Conservation (phyloP, 53 echinoderm and acorn worm species). For the Mesocentrotus franciscanus region DNA sequence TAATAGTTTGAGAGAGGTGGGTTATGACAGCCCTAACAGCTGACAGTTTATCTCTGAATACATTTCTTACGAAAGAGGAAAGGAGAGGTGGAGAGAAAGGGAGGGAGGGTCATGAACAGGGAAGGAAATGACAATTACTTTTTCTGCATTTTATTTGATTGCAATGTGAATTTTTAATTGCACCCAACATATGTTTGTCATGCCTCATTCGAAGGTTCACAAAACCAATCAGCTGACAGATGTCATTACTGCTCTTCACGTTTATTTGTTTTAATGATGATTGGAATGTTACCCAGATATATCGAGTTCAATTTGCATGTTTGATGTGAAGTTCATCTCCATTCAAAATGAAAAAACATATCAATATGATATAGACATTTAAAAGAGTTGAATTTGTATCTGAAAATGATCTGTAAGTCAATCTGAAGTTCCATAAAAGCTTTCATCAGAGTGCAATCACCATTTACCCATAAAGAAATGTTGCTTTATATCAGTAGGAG, state of each 20-base stretch:
- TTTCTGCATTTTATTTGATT: conserved; percentile 41
- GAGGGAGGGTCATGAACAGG: conserved; percentile 31
- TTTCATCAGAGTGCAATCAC: too few relatives aligned
- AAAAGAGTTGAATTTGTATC: too few relatives aligned
- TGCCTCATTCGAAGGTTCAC: neutral
- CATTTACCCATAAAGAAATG: too few relatives aligned
- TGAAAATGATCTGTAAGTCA: too few relatives aligned
- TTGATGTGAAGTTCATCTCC: neutral
- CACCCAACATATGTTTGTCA: conserved; percentile 18
- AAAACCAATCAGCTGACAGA: conserved; percentile 34
- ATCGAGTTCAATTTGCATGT: neutral
- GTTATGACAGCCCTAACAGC: conserved; percentile 32
- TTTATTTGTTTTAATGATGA: neutral
- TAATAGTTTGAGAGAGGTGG: neutral
- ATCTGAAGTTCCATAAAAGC: too few relatives aligned
- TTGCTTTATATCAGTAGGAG: too few relatives aligned
- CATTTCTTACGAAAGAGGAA: neutral
- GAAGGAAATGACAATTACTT: conserved; percentile 53
- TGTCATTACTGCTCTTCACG: neutral
- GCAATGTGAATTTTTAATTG: conserved; percentile 58
- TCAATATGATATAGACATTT: neutral
- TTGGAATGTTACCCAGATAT: neutral
- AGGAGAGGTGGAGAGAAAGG: neutral
- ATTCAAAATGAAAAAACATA: neutral
- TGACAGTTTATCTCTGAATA: neutral